phyloP scores from a whole-genome alignment of 2,888 invertebrate genomes.

The Branchipolynoe longqiensis region DNA sequence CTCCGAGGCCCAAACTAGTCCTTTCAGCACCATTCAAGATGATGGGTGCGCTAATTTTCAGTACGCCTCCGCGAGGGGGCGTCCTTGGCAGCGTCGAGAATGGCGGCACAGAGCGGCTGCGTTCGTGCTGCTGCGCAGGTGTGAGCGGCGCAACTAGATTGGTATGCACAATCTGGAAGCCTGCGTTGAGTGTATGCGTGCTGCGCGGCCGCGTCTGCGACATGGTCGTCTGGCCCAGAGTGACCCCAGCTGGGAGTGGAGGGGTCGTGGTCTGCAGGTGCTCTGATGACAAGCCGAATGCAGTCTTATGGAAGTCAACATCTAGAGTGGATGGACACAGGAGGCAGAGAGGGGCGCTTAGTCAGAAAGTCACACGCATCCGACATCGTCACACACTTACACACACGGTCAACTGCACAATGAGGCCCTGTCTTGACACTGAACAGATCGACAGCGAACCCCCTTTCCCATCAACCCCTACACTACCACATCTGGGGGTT shows the following conservation, averaged over 20 bases:
- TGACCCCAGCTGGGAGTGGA: constrained; percentile 15
- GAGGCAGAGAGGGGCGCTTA: constrained; percentile 43
- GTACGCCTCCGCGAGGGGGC: background rate
- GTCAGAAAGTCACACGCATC: constrained; percentile 32
- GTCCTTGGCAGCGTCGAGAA: constrained; percentile 41
- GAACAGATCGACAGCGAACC: too few relatives aligned
- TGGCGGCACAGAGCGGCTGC: constrained; percentile 35
- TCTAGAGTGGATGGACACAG: constrained; percentile 62
- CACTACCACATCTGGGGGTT: too few relatives aligned
- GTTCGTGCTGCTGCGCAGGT: constrained; percentile 40
- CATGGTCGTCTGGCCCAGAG: constrained; percentile 44
- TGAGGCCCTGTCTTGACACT: too few relatives aligned
- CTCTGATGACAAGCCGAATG: constrained; percentile 66
- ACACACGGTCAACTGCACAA: background rate
- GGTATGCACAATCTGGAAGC: constrained; percentile 18
- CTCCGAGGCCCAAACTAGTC: background rate
- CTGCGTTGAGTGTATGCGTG: constrained; percentile 46
- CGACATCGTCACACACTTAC: background rate
- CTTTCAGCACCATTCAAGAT: constrained; percentile 4
- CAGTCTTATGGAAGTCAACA: constrained; percentile 73
- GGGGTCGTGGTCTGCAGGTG: constrained; percentile 22
- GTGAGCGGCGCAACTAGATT: constrained; percentile 46
- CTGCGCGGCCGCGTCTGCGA: constrained; percentile 43
- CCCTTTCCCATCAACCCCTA: too few relatives aligned
- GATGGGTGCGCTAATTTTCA: background rate